phyloP scores from a whole-genome alignment of 2,797 vertebrate species.

The Cygnus olor region DNA sequence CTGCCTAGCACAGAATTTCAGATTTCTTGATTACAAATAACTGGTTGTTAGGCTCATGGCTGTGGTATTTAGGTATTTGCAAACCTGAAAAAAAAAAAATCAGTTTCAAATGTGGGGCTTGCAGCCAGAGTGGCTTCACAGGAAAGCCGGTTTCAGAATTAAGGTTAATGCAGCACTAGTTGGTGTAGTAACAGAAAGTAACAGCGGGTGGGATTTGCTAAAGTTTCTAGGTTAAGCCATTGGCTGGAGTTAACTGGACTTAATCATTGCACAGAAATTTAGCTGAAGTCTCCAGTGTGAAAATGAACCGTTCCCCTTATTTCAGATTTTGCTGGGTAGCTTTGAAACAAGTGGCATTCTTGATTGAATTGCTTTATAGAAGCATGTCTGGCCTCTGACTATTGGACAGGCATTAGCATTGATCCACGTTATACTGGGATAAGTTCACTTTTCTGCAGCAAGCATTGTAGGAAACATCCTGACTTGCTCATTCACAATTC shows the following conservation, averaged over 20 bases:
- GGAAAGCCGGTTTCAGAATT: not conserved
- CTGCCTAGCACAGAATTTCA: not conserved
- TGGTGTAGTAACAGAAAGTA: not conserved
- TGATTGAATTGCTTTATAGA: not conserved
- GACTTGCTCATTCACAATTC: not conserved
- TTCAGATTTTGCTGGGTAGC: not conserved
- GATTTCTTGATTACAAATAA: not conserved
- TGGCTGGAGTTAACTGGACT: not conserved
- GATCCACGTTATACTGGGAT: not conserved
- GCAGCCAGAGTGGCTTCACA: not conserved
- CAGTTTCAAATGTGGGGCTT: not conserved
- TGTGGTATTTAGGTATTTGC: not conserved
- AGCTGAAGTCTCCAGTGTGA: not conserved
- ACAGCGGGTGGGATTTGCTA: not conserved
- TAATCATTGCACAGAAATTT: not conserved
- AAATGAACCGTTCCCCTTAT: not conserved
- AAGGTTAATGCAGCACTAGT: accelerated
- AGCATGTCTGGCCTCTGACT: not conserved
- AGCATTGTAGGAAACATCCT: not conserved
- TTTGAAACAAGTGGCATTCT: not conserved
- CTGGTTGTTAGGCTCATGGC: not conserved
- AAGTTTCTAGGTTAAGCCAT: not conserved
- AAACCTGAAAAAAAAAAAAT: not conserved
- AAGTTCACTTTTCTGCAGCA: not conserved
- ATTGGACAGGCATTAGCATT: not conserved